Conservation (phyloP, 2,888 invertebrate genomes). For the Trisateles emortualis region DNA sequence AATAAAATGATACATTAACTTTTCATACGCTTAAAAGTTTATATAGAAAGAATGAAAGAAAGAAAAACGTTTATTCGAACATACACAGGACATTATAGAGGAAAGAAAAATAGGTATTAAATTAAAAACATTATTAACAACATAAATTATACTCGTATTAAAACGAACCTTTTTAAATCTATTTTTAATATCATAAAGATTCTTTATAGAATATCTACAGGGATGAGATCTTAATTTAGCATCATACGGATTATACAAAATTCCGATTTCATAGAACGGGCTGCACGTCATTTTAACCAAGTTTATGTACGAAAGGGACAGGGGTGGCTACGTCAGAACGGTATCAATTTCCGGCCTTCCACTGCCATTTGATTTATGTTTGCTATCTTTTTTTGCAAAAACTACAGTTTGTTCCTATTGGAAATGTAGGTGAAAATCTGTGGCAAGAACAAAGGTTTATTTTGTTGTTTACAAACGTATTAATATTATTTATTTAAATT, state of each 20-base stretch:
- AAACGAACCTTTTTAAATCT: no score
- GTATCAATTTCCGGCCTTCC: conserved; percentile 80
- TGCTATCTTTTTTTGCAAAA: conserved; percentile 61
- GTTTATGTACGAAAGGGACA: conserved; percentile 59
- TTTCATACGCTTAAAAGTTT: no score
- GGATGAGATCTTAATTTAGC: conserved; percentile 6
- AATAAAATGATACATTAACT: no score
- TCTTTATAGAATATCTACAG: conserved; percentile 10
- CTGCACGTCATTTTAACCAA: conserved; percentile 45
- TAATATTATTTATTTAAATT: no score
- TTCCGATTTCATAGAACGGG: conserved; percentile 26
- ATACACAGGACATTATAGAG: no score
- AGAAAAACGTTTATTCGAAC: no score
- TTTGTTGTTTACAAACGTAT: no score
- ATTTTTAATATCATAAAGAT: conserved; percentile 2
- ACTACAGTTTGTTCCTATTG: conserved; percentile 39
- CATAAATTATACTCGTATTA: no score
- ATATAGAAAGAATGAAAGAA: no score
- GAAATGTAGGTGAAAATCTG: conserved; percentile 32
- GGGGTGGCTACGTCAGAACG: conserved; percentile 60
- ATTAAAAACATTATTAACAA: no score
- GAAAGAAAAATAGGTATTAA: no score
- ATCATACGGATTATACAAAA: conserved; percentile 37
- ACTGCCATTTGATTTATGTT: conserved; percentile 77
- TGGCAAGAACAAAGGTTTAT: background rate